A percentile compares a stretch with the other conserved stretches of the same genome.
These are phyloP conservation scores for Odocoileus virginianus DNA, from an alignment of 2,113 vertebrate genomes.

Conservation along the genomic window DNA sequence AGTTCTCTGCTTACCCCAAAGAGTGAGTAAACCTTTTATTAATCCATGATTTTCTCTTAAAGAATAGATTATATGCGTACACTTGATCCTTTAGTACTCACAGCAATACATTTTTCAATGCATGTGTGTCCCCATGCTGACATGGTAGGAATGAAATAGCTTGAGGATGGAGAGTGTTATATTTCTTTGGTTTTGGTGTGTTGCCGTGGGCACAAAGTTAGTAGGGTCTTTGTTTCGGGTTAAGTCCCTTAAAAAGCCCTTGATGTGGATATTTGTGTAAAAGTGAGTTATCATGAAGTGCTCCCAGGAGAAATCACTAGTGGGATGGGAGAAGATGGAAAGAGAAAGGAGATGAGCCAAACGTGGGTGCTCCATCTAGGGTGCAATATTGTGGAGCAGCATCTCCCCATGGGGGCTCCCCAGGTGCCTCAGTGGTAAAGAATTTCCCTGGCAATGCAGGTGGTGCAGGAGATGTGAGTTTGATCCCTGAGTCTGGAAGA, in stretches of 20 bases:
- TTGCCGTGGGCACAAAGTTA: not conserved
- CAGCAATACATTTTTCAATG: not conserved
- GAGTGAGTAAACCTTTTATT: not conserved
- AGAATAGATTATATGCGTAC: not conserved
- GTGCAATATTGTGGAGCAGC: not conserved
- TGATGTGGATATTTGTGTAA: not conserved
- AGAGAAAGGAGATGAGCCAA: not conserved
- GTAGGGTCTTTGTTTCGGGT: not conserved
- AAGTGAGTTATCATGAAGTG: not conserved
- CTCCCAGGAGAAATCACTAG: not conserved
- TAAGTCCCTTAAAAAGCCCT: not conserved
- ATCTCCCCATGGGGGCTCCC: not conserved
- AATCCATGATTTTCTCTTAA: not conserved
- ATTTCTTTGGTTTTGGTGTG: not conserved
- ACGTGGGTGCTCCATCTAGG: rapidly evolving
- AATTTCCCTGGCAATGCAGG: not conserved
- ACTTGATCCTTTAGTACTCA: not conserved
- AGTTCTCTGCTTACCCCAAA: not conserved
- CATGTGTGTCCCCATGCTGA: not conserved
- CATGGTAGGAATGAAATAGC: not conserved
- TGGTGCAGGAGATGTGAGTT: not conserved
- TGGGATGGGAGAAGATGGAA: rapidly evolving
- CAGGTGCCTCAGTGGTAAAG: not conserved
- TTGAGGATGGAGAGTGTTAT: not conserved
- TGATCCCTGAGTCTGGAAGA: not conserved